A percentile compares a stretch with the other conserved stretches of the same genome.
Conservation (phyloP, 2,888 invertebrate genomes). For the Venusia cambrica region DNA sequence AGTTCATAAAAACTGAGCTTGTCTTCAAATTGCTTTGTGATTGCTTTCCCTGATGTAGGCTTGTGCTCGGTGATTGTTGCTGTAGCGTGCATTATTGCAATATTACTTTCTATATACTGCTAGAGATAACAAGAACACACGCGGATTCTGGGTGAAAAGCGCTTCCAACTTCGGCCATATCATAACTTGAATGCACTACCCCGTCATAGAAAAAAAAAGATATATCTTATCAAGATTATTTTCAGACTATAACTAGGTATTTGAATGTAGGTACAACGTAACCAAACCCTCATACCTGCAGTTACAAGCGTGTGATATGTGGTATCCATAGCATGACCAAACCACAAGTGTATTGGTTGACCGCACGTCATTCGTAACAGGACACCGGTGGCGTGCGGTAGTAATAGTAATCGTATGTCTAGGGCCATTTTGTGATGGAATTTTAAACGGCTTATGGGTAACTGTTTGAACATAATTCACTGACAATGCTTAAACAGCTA, state of each 20-base stretch:
- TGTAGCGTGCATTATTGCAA: conserved; percentile 9
- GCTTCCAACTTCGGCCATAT: too few relatives aligned
- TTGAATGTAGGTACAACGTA: conserved; percentile 1
- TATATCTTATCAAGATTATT: too few relatives aligned
- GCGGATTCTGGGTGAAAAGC: too few relatives aligned
- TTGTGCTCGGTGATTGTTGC: conserved; percentile 9
- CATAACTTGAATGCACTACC: too few relatives aligned
- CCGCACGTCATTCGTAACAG: conserved; percentile 19
- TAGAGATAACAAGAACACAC: too few relatives aligned
- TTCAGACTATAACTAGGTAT: too few relatives aligned
- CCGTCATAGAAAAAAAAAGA: too few relatives aligned
- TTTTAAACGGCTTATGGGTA: conserved; percentile 6
- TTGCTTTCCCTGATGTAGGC: conserved; percentile 20
- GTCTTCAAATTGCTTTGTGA: conserved; percentile 28
- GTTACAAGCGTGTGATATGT: conserved; percentile 1
- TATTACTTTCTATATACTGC: conserved; percentile 1
- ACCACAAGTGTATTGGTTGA: conserved; percentile 10
- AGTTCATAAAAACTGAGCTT: conserved; percentile 25
- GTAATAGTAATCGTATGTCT: conserved; percentile 2
- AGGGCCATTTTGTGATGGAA: conserved; percentile 3
- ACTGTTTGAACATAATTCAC: too few relatives aligned
- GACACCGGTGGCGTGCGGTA: conserved; percentile 15
- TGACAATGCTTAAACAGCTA: too few relatives aligned
- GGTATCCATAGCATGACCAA: too few relatives aligned
- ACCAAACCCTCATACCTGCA: background rate